phyloP scores from a whole-genome alignment of 2,113 vertebrate species.

The Syngnathoides biaculeatus region DNA sequence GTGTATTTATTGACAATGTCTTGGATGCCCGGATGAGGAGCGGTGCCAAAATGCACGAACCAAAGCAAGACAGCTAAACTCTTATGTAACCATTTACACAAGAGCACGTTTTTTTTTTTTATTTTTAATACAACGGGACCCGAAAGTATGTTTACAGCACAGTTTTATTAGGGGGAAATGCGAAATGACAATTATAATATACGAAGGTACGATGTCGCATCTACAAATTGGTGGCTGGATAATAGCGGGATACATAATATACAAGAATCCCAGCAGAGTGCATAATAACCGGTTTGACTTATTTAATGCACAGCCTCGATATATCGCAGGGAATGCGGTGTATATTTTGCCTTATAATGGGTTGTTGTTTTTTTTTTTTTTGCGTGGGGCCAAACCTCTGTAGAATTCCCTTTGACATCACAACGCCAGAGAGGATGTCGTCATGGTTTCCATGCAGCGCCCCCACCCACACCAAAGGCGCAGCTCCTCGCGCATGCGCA shows the following conservation, averaged over 20 bases:
- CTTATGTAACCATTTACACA: slow-evolving; percentile 74
- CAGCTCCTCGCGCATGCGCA: slow-evolving; percentile 70
- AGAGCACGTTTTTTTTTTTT: slow-evolving; percentile 39
- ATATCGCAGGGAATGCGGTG: not conserved
- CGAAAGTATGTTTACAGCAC: not conserved
- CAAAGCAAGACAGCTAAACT: slow-evolving; percentile 52
- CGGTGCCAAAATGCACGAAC: slow-evolving; percentile 37
- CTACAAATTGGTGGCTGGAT: not conserved
- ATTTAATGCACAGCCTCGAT: not conserved
- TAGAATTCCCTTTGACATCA: slow-evolving; percentile 67
- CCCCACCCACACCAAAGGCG: slow-evolving; percentile 60
- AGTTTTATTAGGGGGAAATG: not conserved
- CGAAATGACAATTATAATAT: not conserved
- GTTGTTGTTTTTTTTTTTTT: too few species aligned
- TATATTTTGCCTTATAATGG: not conserved
- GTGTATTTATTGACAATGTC: slow-evolving; percentile 9
- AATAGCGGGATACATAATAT: too few species aligned
- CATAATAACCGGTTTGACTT: not conserved
- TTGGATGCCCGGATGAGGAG: slow-evolving; percentile 20
- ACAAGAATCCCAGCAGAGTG: not conserved
- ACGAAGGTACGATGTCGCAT: not conserved
- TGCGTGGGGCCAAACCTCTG: slow-evolving; percentile 1
- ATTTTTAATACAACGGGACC: not conserved
- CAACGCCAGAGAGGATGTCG: slow-evolving; percentile 50
- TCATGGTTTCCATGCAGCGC: slow-evolving; percentile 57